Conservation (phyloP, 2,797 vertebrate species). For the Macropus fuliginosus region DNA sequence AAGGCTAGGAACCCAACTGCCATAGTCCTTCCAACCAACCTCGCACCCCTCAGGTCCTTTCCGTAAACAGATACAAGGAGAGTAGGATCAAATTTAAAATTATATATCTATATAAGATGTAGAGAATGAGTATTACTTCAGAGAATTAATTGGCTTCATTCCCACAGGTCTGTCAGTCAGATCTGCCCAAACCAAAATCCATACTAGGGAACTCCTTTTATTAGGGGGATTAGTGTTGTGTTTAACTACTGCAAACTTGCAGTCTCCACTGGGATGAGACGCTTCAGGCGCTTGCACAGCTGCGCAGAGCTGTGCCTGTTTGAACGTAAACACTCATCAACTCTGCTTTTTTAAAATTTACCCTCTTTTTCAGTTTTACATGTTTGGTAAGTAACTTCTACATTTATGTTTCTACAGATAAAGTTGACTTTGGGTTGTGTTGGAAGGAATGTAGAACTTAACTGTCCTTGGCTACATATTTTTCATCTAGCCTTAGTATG, state of each 20-base stretch:
- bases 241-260: background rate
- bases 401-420: constrained; percentile 50
- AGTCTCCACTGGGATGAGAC: background rate
- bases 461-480: constrained; percentile 56
- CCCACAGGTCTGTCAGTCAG: accelerated
- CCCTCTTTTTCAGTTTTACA: background rate
- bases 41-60: background rate
- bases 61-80: background rate
- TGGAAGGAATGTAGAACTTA: constrained; percentile 48
- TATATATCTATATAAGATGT: too few species aligned
- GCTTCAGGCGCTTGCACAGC: constrained; percentile 52
- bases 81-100: background rate
- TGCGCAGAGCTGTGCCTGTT: constrained; percentile 63
- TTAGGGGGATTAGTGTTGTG: background rate
- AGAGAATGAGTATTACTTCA: background rate
- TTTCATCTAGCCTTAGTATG: constrained; percentile 48
- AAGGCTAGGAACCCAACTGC: constrained; percentile 42
- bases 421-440: constrained; percentile 59
- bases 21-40: constrained; percentile 41
- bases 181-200: background rate
- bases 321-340: constrained; percentile 34
- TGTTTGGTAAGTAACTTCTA: constrained; percentile 50
- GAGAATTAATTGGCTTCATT: background rate
- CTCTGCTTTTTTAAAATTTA: background rate
- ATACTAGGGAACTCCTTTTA: background rate